phyloP scores from a whole-genome alignment of 1,140 invertebrate genomes.

The Lamellibrachia luymesi region DNA sequence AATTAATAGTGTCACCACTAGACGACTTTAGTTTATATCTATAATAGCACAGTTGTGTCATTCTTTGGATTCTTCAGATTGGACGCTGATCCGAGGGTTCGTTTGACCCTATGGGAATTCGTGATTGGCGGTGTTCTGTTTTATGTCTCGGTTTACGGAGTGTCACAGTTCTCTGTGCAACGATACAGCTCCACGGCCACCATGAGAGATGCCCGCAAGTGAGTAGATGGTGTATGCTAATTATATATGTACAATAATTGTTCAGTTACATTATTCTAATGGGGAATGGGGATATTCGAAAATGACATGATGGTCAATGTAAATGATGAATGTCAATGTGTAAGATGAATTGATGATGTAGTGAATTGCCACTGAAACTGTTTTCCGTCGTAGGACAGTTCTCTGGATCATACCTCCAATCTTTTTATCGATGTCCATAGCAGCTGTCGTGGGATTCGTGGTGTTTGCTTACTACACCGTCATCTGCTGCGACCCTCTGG shows the following conservation, averaged over 20 bases:
- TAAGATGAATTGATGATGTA: neutral
- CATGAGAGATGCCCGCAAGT: neutral
- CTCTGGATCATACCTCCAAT: constrained; percentile 2
- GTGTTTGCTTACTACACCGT: constrained; percentile 17
- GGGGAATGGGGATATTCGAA: neutral
- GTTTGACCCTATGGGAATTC: constrained; percentile 2
- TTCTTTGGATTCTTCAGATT: constrained; percentile 1
- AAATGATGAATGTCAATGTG: neutral
- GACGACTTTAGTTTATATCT: too few species aligned
- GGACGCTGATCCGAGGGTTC: constrained; percentile 6
- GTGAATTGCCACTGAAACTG: neutral
- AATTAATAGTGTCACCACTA: too few species aligned
- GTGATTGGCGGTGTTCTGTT: neutral
- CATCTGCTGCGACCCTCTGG: constrained; percentile 18
- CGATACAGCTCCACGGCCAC: neutral
- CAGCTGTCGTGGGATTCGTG: neutral
- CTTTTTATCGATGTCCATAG: neutral
- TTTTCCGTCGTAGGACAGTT: neutral
- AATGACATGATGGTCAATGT: neutral
- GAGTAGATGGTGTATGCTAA: neutral
- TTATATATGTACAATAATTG: too few species aligned
- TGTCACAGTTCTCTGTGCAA: constrained; percentile 1
- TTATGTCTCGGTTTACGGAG: neutral
- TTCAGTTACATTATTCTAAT: too few species aligned
- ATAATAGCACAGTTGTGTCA: too few species aligned